These are phyloP conservation scores for Euura lappo DNA, from an alignment of 1,140 invertebrate genomes.

Conservation along the genomic window DNA sequence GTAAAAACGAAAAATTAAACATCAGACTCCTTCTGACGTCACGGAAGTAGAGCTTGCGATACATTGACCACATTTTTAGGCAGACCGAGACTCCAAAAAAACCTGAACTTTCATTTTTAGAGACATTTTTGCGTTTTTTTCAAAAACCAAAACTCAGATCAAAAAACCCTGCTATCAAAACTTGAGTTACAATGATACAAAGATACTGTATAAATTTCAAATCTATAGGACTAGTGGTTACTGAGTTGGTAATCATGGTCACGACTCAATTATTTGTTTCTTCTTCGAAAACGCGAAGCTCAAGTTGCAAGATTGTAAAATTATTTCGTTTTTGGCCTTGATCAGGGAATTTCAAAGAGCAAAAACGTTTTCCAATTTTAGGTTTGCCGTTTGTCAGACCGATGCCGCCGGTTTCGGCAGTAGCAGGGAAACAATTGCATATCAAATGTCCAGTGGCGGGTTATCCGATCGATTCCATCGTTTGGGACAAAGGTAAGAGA, in stretches of 20 bases:
- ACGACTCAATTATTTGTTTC: too few species aligned
- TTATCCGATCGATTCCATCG: conserved; percentile 70
- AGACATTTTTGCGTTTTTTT: not conserved
- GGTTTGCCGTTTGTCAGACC: conserved; percentile 72
- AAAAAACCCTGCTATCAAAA: too few species aligned
- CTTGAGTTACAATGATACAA: too few species aligned
- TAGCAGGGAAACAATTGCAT: conserved; percentile 68
- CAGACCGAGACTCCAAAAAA: too few species aligned
- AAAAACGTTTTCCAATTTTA: conserved; percentile 41
- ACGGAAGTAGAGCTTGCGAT: not conserved
- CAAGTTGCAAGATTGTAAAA: too few species aligned
- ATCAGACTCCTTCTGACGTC: not conserved
- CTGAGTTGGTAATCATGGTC: too few species aligned
- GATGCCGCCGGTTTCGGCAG: conserved; percentile 72
- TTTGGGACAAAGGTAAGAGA: conserved; percentile 71
- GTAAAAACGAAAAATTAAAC: conserved; percentile 16
- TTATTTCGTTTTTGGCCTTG: too few species aligned
- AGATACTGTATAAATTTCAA: too few species aligned
- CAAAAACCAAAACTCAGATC: too few species aligned
- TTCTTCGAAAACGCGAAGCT: too few species aligned
- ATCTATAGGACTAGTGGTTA: too few species aligned
- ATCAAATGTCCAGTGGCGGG: conserved; percentile 76
- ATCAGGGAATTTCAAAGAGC: too few species aligned
- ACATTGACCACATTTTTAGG: not conserved
- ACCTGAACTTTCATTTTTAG: not conserved